Base-by-base conservation (phyloP, 1,140 invertebrate species). In the Dinoponera quadriceps region DNA sequence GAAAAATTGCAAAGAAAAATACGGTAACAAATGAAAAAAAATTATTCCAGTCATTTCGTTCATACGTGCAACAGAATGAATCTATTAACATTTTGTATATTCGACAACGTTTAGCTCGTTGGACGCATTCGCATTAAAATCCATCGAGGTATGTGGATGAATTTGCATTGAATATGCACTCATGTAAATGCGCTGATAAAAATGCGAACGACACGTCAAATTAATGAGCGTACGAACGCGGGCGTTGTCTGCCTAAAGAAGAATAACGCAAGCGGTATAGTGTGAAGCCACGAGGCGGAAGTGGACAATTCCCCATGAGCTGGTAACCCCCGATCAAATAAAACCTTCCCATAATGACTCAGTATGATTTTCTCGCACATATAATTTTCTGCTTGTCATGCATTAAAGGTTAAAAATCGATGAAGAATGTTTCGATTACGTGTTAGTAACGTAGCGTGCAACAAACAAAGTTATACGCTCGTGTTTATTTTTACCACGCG, bases 221-320 rank as follows among this genome's bases (percentile, higher is more conserved):
- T 1, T 16, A 59, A 66, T 33, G 33, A 68, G 29, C 29, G 48
- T 73, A 44, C 29, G 69, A 83, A 55, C 66, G 51, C 85, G 81
- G 62, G 62, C 85, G 81, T 83, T 86, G 85, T 57, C 81, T 72
- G 27, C 7, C 3, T 27, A 22, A 59, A 44, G n/a, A n/a, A 80
- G 38, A 59, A 2, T 29, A 48, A 69, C 44, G 38, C 18, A 9
- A 48, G 51, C 25, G 22, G 20, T 69, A 20, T 22, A 57, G 3
- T 5, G 13, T n/a, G 44, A 20, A 14, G 14, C 18, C 22, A 69
- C 22, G 49, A 57, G 3, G 51, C 18, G 33, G 51, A 80, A 71
- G 3, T 54, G 33, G 63, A 22, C 54, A 69, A 44, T 44, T 44
- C 7, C 38, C 69, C 51, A 71, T 27, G 69, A 57, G 14, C 13